Evolutionary conservation across 2,797 vertebrate species (phyloP), one percentile per base, ranked within the genome.

Genomic region (Acipenser ruthenus): DNA sequence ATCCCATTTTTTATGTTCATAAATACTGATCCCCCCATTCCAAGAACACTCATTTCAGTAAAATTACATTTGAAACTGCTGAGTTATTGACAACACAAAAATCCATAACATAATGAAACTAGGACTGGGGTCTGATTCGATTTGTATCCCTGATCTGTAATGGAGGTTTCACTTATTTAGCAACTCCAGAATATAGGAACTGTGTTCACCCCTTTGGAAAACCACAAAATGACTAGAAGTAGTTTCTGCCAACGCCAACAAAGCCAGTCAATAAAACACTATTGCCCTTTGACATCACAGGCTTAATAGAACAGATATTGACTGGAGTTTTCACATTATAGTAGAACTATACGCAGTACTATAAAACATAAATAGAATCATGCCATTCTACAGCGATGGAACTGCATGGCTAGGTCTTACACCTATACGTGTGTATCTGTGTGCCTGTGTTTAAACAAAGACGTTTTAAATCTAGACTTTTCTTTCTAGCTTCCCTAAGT

Each of bases 41-140:
- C 13, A n/a, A n/a, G 13, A 65, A 49, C 10, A 13, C 48, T 4
- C 23, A 53, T 47, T 65, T 18, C 6, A n/a, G 65, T 12, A 12
- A 53, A 59, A 65, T 65, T 58, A 58, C 56, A 13, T 10, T 49
- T 49, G 48, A 59, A 59, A 49, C 8, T 53, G 55, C 13, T 65
- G 52, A 11, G 13, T 63, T 63, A 63, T 58, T 49, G 65, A 65
- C 15, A 65, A n/a, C 15, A n/a, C 10, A 7, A 51, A 10, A 49
- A 13, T 49, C 37, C 6, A 10, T 65, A n/a, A 10, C 49, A 56
- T 65, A 49, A 65, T 65, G 11, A 58, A 58, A n/a, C 8, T 5
- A 13, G 65, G 47, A 12, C 56, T 49, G 10, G 3, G 4, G 11
- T 48, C 7, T 48, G 48, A n/a, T 13, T 48, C 8, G 65, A 59